Evolutionary conservation across 2,797 vertebrate species (phyloP).

Genomic region (Enteromius fasciolatus): DNA sequence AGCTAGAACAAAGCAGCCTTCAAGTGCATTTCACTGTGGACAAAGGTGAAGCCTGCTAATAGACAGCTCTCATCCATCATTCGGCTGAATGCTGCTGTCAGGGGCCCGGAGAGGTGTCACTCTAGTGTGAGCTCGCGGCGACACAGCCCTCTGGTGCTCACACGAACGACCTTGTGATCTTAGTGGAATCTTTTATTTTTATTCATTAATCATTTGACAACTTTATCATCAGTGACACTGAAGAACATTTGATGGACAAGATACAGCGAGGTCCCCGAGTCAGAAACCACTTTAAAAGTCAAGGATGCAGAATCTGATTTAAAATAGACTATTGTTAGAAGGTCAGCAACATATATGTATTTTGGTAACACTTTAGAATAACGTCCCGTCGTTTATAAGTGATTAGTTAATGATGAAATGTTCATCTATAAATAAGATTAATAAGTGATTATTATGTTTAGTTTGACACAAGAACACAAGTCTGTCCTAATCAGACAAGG

Average conservation of each 20-base stretch:
- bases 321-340: background rate
- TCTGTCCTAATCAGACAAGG: no score
- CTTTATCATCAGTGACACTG: conserved; percentile 26
- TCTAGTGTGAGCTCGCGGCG: conserved; percentile 42
- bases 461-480: no score
- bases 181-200: conserved; percentile 32
- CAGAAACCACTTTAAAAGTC: background rate
- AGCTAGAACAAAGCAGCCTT: conserved; percentile 76
- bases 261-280: background rate
- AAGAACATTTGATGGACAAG: conserved; percentile 23
- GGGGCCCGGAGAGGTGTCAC: conserved; percentile 71
- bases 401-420: no score
- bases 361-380: no score
- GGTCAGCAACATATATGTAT: no score
- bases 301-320: background rate
- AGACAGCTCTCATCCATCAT: conserved; percentile 86
- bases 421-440: no score
- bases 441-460: no score
- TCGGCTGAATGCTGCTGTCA: conserved; percentile 78
- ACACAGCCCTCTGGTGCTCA: conserved; percentile 51
- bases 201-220: conserved; percentile 34
- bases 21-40: conserved; percentile 79
- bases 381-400: no score
- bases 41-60: conserved; percentile 82
- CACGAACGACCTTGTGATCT: conserved; percentile 21